Conservation (phyloP, 2,888 invertebrate species). For the Nemoura dubitans region DNA sequence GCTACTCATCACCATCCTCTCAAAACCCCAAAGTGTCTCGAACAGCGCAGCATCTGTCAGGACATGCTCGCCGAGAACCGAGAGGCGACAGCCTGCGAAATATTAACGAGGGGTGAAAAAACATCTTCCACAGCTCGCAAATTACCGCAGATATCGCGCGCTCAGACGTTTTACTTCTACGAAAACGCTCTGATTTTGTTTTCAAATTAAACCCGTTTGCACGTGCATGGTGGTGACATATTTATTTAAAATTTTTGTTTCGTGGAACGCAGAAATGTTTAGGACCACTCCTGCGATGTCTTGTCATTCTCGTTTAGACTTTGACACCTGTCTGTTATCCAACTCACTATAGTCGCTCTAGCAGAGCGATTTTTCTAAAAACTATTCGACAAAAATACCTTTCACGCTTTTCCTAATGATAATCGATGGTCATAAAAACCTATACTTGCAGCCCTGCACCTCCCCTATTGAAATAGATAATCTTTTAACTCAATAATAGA, state of each 20-base stretch:
- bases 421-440: not conserved
- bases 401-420: not conserved
- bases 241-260: not conserved
- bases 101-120: conserved; percentile 37
- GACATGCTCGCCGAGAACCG: not conserved
- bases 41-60: conserved; percentile 35
- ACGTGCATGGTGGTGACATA: not conserved
- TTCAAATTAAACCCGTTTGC: not conserved
- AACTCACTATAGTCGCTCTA: not conserved
- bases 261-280: too few species aligned
- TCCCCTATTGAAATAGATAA: not conserved
- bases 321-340: not conserved
- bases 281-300: too few species aligned
- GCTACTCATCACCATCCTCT: not conserved
- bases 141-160: not conserved
- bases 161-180: not conserved
- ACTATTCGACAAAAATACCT: not conserved
- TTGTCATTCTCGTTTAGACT: not conserved
- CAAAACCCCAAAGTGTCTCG: not conserved
- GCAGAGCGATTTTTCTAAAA: not conserved
- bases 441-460: not conserved
- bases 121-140: not conserved
- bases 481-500: conserved; percentile 21
- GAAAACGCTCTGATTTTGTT: not conserved
- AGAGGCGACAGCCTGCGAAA: conserved; percentile 10